Conservation (phyloP, 2,888 invertebrate genomes). For the Ctena decussata region DNA sequence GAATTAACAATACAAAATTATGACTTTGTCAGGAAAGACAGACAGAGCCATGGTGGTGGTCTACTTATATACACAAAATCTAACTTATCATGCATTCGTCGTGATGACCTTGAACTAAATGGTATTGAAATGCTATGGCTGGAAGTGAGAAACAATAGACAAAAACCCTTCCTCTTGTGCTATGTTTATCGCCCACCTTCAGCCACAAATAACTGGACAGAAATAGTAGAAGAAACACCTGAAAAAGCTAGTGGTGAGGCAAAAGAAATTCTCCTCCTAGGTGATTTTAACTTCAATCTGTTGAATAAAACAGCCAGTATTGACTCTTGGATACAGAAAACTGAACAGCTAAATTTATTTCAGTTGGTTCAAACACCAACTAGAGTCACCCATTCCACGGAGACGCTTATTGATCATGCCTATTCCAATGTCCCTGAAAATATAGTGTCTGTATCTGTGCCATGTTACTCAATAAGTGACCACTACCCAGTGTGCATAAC, state of each 20-base stretch:
- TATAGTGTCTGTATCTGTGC: background rate
- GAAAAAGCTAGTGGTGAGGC: no score
- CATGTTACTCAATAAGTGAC: conserved; percentile 13
- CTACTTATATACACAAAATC: background rate
- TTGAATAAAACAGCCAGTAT: no score
- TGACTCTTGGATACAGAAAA: conserved; percentile 1
- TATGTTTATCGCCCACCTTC: no score
- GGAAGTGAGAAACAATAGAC: no score
- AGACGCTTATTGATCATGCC: conserved; percentile 16
- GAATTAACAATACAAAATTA: no score
- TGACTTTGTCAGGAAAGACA: background rate
- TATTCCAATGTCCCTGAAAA: conserved; percentile 4
- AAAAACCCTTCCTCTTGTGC: no score
- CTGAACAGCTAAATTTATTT: background rate
- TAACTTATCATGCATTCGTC: background rate
- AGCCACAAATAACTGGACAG: no score
- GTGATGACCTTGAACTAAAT: background rate
- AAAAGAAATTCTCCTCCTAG: no score
- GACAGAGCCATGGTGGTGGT: background rate
- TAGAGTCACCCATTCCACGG: conserved; percentile 14
- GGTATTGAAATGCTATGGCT: background rate
- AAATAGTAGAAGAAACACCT: no score
- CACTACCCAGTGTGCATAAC: conserved; percentile 14
- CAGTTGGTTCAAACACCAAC: conserved; percentile 20
- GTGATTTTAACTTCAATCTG: no score